Percentiles rank a stretch among this genome's conserved stretches.
Conservation (phyloP, 2,888 invertebrate genomes). For the Thalpophila matura region DNA sequence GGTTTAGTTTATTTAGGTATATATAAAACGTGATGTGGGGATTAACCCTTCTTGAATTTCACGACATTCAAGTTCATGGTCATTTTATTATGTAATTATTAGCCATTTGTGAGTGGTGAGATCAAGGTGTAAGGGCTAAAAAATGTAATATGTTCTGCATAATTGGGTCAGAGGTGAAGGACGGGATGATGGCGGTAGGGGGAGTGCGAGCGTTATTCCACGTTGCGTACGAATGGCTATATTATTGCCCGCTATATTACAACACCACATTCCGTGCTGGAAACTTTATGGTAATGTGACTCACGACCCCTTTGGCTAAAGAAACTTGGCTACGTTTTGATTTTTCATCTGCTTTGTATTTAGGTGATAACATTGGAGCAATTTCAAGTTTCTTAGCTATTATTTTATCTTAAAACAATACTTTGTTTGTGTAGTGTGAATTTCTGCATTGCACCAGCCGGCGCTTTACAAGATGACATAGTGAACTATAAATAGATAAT, state of each 20-base stretch:
- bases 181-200: slow-evolving; percentile 74
- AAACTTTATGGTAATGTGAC: slow-evolving; percentile 86
- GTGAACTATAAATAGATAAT: slow-evolving; percentile 76
- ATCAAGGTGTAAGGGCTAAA: slow-evolving; percentile 44
- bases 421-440: not conserved
- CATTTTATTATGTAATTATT: slow-evolving; percentile 49
- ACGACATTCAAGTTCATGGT: slow-evolving; percentile 56
- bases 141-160: slow-evolving; percentile 72
- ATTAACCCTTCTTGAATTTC: slow-evolving; percentile 39
- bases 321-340: slow-evolving; percentile 81
- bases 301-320: slow-evolving; percentile 84
- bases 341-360: slow-evolving; percentile 64
- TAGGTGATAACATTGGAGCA: slow-evolving; percentile 44
- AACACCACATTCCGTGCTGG: slow-evolving; percentile 81
- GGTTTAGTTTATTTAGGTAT: slow-evolving; percentile 32
- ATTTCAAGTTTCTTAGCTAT: not conserved
- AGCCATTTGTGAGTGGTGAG: slow-evolving; percentile 19
- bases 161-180: slow-evolving; percentile 87
- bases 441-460: not conserved
- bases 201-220: slow-evolving; percentile 76
- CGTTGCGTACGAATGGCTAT: slow-evolving; percentile 83
- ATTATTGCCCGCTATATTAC: slow-evolving; percentile 84
- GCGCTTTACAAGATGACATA: slow-evolving; percentile 61
- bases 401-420: not conserved
- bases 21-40: slow-evolving; percentile 8